Evolutionary conservation across 2,888 invertebrate genomes (phyloP).

Genomic region (Pemphredon lugubris): DNA sequence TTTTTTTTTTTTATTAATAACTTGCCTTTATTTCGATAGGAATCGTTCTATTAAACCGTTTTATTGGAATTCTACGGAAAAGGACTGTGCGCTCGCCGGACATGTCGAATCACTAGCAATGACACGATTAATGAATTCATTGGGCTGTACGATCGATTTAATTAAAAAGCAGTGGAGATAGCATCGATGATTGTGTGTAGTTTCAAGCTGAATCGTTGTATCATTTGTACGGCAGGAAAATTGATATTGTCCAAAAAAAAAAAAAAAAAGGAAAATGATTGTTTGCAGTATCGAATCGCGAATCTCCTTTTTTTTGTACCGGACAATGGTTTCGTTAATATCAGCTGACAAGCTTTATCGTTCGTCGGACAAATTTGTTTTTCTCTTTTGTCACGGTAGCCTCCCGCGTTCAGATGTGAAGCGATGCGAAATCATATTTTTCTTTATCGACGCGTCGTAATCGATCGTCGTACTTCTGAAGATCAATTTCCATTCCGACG

Average conservation of each 20-base stretch:
- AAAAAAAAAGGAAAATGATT: background rate
- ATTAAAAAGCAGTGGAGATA: slow-evolving; percentile 34
- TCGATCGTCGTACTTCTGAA: no score
- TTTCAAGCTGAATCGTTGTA: slow-evolving; percentile 14
- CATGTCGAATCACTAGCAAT: slow-evolving; percentile 32
- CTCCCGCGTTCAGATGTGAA: no score
- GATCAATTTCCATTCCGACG: no score
- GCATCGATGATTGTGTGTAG: background rate
- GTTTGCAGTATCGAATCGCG: background rate
- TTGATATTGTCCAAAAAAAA: no score
- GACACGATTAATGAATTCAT: slow-evolving; percentile 41
- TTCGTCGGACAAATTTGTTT: background rate
- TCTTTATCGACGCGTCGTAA: no score
- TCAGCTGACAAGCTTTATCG: background rate
- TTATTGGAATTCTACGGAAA: slow-evolving; percentile 42
- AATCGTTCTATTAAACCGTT: slow-evolving; percentile 48
- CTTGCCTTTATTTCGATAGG: slow-evolving; percentile 5
- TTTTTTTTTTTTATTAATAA: slow-evolving; percentile 1
- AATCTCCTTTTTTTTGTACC: background rate
- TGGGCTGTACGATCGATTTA: slow-evolving; percentile 34
- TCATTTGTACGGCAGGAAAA: no score
- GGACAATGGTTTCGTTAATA: background rate
- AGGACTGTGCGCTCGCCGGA: slow-evolving; percentile 13
- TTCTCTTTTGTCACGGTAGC: no score
- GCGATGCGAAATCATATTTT: no score